Evolutionary conservation across 2,888 invertebrate genomes (phyloP).

Genomic region (Eristalis pertinax): DNA sequence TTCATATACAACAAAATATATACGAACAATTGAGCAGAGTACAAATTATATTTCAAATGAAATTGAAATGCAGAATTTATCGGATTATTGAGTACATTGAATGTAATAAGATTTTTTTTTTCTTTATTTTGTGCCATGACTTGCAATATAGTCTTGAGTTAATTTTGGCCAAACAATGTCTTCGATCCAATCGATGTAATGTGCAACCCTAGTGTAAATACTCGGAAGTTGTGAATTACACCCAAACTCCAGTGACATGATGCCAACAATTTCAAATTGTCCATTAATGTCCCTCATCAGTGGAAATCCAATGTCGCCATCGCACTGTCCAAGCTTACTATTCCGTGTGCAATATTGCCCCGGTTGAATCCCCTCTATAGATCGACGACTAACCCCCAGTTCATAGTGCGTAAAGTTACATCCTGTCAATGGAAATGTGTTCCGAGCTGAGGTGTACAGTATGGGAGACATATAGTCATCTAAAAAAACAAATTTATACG

Average conservation of each 20-base stretch:
- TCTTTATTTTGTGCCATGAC: too few species aligned
- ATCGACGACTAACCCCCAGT: background rate
- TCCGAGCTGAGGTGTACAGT: background rate
- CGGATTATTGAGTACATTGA: too few species aligned
- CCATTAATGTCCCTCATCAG: background rate
- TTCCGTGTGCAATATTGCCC: background rate
- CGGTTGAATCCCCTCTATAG: background rate
- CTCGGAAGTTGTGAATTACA: background rate
- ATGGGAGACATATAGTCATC: background rate
- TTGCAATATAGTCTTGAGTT: background rate
- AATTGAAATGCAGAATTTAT: too few species aligned
- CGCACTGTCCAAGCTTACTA: background rate
- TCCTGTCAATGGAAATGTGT: background rate
- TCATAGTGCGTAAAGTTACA: background rate
- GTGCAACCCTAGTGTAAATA: background rate
- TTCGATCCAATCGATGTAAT: background rate
- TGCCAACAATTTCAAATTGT: background rate
- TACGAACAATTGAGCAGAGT: too few species aligned
- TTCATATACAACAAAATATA: too few species aligned
- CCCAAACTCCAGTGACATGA: background rate
- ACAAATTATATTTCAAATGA: too few species aligned
- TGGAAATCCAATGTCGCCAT: background rate
- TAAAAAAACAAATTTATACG: background rate
- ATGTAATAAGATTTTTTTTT: too few species aligned
- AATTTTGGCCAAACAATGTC: background rate